Base-by-base conservation (phyloP, 2,113 vertebrate genomes). In the Ginglymostoma cirratum region DNA sequence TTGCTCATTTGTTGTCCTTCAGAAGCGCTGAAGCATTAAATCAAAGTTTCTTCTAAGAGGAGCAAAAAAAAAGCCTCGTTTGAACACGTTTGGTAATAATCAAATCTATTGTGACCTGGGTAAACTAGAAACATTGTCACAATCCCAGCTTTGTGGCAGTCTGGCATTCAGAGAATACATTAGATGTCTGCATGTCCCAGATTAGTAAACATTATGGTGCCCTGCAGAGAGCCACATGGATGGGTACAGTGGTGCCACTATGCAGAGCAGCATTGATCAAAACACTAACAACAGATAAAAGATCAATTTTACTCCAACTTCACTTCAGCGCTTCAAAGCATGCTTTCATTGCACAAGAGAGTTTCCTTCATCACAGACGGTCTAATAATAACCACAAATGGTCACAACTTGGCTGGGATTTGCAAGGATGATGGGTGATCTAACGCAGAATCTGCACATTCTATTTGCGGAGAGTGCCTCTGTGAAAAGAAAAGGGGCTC, bases 231-330 rank as follows among this genome's bases (percentile, higher is more conserved):
- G 89, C 89, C 65, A 66, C 89, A 93, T 34, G 89, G 89, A n/a
- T 19, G 55, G 61, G 61, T 93, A 93, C 89, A 93, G 89, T 93
- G 38, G 38, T 15, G n/a, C 89, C 89, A 93, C 89, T 93, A 93
- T 93, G 89, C n/a, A 66, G 34, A 93, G 34, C n/a, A 66, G 89
- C 89, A 93, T 93, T 93, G 89, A 93, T 93, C 89, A 66, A 66
- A 67, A 66, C 55, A 17, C 89, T 93, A 93, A 93, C 61, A n/a
- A 93, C 89, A 93, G 89, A 93, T 93, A 93, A 93, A 93, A 66
- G 89, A 93, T 93, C 89, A 93, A 93, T 93, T 93, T 93, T 93
- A 93, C 89, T 93, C 61, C 30, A 61, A 93, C 66, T 93, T 93
- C 89, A 66, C 55, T 93, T 93, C 61, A 93, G 89, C 61, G 66